A percentile compares a stretch with the other conserved stretches of the same genome.
These are phyloP conservation scores for Discoglossus pictus DNA, from an alignment of 2,797 vertebrate species.

Conservation along the genomic window DNA sequence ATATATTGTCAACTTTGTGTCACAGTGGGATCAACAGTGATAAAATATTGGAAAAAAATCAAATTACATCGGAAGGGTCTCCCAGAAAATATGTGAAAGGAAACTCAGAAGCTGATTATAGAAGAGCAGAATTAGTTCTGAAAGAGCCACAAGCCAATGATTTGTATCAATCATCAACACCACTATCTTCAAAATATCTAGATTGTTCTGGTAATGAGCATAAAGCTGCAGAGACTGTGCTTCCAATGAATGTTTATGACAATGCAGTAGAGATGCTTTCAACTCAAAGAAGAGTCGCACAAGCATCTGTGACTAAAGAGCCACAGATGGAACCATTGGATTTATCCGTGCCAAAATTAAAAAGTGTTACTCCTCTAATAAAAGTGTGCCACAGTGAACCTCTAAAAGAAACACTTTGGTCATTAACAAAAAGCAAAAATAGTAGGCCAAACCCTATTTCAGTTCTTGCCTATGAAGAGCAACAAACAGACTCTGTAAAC, in stretches of 20 bases:
- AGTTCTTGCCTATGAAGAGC: not conserved
- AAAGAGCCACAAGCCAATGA: conserved; percentile 56
- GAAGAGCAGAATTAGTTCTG: conserved; percentile 58
- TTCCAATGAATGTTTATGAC: not conserved
- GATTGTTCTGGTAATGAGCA: not conserved
- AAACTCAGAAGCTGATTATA: not conserved
- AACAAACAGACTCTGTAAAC: conserved; percentile 43
- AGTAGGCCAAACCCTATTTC: not conserved
- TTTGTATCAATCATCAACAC: conserved; percentile 50
- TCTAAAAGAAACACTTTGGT: not conserved
- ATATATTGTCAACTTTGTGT: not conserved
- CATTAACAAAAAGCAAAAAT: not conserved
- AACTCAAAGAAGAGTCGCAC: not conserved
- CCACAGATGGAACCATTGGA: conserved; percentile 75
- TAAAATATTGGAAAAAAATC: not conserved
- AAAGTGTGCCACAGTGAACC: not conserved
- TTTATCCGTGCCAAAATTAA: conserved; percentile 73
- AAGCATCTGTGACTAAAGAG: too few species aligned
- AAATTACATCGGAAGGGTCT: not conserved
- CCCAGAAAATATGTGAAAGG: not conserved
- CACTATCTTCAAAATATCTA: not conserved
- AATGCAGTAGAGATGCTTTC: conserved; percentile 55
- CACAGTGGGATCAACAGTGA: not conserved
- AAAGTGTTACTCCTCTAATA: conserved; percentile 31
- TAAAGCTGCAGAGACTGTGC: not conserved